phyloP scores from a whole-genome alignment of 2,113 vertebrate genomes.

The Trogon melanurus region DNA sequence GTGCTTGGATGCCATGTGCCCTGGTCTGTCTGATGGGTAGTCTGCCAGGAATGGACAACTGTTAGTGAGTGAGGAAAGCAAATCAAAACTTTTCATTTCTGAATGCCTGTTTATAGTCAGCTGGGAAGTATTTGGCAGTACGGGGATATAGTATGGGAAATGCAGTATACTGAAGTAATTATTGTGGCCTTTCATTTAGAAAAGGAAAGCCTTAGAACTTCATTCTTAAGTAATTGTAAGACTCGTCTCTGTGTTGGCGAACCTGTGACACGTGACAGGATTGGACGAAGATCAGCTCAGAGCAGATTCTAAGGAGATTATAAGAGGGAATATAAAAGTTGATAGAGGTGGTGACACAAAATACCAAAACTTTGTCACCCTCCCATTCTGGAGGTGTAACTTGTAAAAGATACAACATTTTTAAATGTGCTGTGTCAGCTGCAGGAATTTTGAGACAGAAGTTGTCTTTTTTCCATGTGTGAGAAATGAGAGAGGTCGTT shows the following conservation, averaged over 20 bases:
- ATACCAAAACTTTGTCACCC: not conserved
- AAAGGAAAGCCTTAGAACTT: not conserved
- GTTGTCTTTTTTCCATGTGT: accelerated
- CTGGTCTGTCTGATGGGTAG: not conserved
- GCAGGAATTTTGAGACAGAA: not conserved
- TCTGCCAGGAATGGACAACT: not conserved
- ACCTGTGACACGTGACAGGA: not conserved
- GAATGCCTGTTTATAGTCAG: not conserved
- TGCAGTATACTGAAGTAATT: not conserved
- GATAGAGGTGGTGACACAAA: not conserved
- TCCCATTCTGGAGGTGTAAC: not conserved
- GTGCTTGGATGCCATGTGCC: not conserved
- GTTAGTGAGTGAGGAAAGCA: not conserved
- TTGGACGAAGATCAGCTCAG: not conserved
- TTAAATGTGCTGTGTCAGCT: not conserved
- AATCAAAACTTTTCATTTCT: not conserved
- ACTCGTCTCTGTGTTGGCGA: not conserved
- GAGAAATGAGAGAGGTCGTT: not conserved
- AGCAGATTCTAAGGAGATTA: not conserved
- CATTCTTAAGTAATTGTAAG: not conserved
- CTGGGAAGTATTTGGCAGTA: not conserved
- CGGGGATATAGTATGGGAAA: not conserved
- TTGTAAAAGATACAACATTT: not conserved
- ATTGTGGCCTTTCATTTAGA: not conserved
- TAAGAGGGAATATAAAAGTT: not conserved